A percentile compares a stretch with the other conserved stretches of the same genome.
phyloP scores from a whole-genome alignment of 2,113 vertebrate species.

The Chaetorhynchus papuensis region DNA sequence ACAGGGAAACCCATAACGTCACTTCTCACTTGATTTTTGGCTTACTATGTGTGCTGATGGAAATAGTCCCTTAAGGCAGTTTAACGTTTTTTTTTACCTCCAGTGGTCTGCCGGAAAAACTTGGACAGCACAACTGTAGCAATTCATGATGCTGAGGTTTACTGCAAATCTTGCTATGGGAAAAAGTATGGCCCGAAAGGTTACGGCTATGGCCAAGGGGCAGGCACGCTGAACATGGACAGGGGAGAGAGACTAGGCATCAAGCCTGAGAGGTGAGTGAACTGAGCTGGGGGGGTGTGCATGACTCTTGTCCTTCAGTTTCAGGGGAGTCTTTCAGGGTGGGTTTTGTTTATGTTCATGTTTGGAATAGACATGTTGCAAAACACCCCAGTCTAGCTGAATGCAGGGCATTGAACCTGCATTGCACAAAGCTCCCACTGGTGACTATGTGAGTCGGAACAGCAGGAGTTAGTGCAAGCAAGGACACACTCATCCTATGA shows the following conservation, averaged over 20 bases:
- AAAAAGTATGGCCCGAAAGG: slow-evolving; percentile 95
- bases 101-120: slow-evolving; percentile 93
- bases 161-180: slow-evolving; percentile 93
- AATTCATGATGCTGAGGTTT: slow-evolving; percentile 88
- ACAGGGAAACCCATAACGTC: not conserved
- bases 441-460: not conserved
- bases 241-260: slow-evolving; percentile 90
- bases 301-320: not conserved
- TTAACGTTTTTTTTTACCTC: not conserved
- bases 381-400: not conserved
- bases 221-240: slow-evolving; percentile 92
- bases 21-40: not conserved
- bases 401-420: not conserved
- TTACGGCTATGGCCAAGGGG: slow-evolving; percentile 90
- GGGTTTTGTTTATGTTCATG: not conserved
- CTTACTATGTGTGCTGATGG: not conserved
- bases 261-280: slow-evolving; percentile 86
- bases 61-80: not conserved
- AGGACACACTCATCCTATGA: not conserved
- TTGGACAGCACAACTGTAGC: slow-evolving; percentile 91
- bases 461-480: not conserved
- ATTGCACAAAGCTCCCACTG: not conserved
- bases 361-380: not conserved
- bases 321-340: not conserved
- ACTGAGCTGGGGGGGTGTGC: rapidly evolving